Percentiles rank a stretch among this genome's conserved stretches.
phyloP scores from a whole-genome alignment of 2,113 vertebrate genomes.

The Tupaia chinensis region DNA sequence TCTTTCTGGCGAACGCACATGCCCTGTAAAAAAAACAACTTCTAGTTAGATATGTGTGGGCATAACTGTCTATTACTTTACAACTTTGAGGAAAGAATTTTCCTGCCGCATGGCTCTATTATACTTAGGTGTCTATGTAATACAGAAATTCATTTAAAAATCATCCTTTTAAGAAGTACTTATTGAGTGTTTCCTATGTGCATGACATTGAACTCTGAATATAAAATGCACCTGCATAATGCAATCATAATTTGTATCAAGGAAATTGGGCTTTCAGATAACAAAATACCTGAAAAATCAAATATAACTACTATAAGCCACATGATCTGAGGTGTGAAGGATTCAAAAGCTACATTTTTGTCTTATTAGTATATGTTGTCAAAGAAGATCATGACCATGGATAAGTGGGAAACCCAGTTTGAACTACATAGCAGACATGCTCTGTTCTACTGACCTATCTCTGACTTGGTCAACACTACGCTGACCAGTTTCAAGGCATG shows the following conservation, averaged over 20 bases:
- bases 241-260: conserved; percentile 20
- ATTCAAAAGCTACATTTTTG: neutral
- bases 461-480: neutral
- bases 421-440: neutral
- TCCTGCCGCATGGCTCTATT: conserved; percentile 52
- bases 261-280: conserved; percentile 33
- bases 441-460: neutral
- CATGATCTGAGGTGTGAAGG: neutral
- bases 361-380: neutral
- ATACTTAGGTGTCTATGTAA: conserved; percentile 44
- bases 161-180: conserved; percentile 15
- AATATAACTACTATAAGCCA: neutral
- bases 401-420: neutral
- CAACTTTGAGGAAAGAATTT: conserved; percentile 52
- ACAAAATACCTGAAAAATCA: conserved; percentile 33
- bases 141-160: conserved; percentile 48
- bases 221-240: conserved; percentile 47
- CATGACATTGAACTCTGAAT: conserved; percentile 16
- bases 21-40: neutral
- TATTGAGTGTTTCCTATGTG: conserved; percentile 4
- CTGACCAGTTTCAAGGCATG: neutral
- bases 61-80: neutral
- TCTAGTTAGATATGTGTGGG: conserved; percentile 31
- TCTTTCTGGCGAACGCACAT: no score
- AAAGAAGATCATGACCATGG: neutral